Evolutionary conservation across 2,113 vertebrate species (phyloP), one percentile per base, ranked within the genome.

Genomic region (Murina feae): DNA sequence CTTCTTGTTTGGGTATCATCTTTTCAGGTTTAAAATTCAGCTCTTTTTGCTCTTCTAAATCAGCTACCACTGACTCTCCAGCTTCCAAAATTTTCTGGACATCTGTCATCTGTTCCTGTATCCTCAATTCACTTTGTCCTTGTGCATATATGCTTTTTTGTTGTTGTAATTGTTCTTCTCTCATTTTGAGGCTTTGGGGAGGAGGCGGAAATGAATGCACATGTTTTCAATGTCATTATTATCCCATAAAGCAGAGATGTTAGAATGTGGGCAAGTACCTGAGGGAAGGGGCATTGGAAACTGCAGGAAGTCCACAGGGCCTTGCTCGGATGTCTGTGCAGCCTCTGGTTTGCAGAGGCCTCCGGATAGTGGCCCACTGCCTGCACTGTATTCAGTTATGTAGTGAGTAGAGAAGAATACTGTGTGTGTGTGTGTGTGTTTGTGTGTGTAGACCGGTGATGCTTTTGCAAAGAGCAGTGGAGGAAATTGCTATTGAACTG

Each of bases 61-160:
- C 68, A 75, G 58, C 58, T 28, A 80, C 71, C 65, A 35, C 39
- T 47, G 92, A 89, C n/a, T 86, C 69, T 39, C 18, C 58, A 51
- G 51, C 20, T 89, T 89, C 91, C 63, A 88, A 63, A 89, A 53
- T 94, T 47, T 66, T 87, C 68, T 78, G 58, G 71, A 58, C 72
- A 25, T 80, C 66, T 80, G 11, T 65, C 80, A 58, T 89, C 65
- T 86, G 37, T 82, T 60, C 39, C 76, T 80, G 10, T 42, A 58
- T 66, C 47, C 39, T 87, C 85, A 76, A 11, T 84, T 87, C 30
- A 63, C 35, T 90, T 87, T 90, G 84, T 96, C 58, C 39, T 93
- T 89, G n/a, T 79, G 18, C 10, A 25, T 88, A 82, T 53, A n/a
- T 39, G 42, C 9, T 51, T 76, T 72, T 82, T 39, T 39, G 4